Evolutionary conservation across 2,797 vertebrate genomes (phyloP), one percentile per base, ranked within the genome.

Genomic region (Sebastes taczanowskii): DNA sequence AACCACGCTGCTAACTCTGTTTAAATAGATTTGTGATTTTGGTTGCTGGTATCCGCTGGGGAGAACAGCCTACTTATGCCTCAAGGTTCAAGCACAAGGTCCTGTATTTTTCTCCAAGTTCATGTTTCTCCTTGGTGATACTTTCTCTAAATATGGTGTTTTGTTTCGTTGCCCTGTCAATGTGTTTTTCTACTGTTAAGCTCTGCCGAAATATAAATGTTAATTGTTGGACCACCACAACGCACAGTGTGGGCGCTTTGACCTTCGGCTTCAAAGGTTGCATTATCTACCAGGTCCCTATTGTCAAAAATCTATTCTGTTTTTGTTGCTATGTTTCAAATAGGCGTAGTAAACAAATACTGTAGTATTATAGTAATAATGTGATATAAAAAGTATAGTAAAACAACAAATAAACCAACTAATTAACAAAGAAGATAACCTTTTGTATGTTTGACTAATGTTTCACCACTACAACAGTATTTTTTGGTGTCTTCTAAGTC

Each of bases 11-110:
- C 58, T 70, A 68, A 58, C 62, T 71, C 56, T 59, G 71, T 68
- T 74, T 65, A n/a, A 79, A 79, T 77, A 53, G 55, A 74, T 84
- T 82, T 78, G 60, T 75, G 30, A 78, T 61, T 79, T 70, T 35
- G 13, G 49, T 78, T 69, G 42, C 6, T 49, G 60, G 63, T 66
- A 27, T 69, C 42, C 9, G 7, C 64, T 42, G 49, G 77, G 77
- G 67, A 79, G 30, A 78, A 64, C 68, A 61, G 68, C 77, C 81
- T 73, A 68, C 72, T 67, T 74, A 58, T 52, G n/a, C 58, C 70
- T 74, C 62, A 75, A 78, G 29, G 73, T 77, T 85, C 25, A 58
- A 49, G 34, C 58, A 25, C 34, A 71, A 67, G 59, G 76, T 69
- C 62, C 52, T 56, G 11, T 46, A n/a, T 64, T 74, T 71, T 55